Percentiles rank a stretch among this genome's conserved stretches.
phyloP scores from a whole-genome alignment of 2,113 vertebrate genomes.

The Albula goreensis region DNA sequence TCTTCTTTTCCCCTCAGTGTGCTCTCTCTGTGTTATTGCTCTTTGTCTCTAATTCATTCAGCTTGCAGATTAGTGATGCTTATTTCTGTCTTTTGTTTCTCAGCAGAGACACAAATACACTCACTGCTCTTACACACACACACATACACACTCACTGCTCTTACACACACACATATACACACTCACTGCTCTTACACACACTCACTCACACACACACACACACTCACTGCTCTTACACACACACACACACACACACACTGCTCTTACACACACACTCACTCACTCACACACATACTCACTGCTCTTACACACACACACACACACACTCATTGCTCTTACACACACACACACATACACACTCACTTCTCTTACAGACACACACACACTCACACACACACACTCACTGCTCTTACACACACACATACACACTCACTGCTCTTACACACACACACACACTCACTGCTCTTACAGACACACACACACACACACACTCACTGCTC shows the following conservation, averaged over 20 bases:
- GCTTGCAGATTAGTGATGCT: conserved; percentile 74
- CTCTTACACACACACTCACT: not conserved
- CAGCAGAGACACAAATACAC: conserved; percentile 4
- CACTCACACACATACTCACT: not conserved
- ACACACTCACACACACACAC: conserved; percentile 4
- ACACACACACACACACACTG: too few relatives aligned
- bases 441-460: too few relatives aligned
- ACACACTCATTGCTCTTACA: not conserved
- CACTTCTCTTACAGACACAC: conserved; percentile 32
- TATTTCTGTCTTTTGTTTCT: conserved; percentile 70
- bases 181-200: conserved; percentile 26
- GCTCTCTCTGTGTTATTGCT: conserved; percentile 65
- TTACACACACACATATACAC: not conserved
- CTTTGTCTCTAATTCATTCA: conserved; percentile 73
- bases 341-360: not conserved
- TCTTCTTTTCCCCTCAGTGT: conserved; percentile 75
- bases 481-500: too few relatives aligned
- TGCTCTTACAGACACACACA: too few relatives aligned
- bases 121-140: too few relatives aligned
- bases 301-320: too few relatives aligned
- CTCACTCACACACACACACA: conserved; percentile 5
- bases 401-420: not conserved
- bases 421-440: too few relatives aligned
- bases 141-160: not conserved
- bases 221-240: too few relatives aligned